Base-by-base conservation (phyloP, 2,888 invertebrate species). In the Synergus laeviventris region DNA sequence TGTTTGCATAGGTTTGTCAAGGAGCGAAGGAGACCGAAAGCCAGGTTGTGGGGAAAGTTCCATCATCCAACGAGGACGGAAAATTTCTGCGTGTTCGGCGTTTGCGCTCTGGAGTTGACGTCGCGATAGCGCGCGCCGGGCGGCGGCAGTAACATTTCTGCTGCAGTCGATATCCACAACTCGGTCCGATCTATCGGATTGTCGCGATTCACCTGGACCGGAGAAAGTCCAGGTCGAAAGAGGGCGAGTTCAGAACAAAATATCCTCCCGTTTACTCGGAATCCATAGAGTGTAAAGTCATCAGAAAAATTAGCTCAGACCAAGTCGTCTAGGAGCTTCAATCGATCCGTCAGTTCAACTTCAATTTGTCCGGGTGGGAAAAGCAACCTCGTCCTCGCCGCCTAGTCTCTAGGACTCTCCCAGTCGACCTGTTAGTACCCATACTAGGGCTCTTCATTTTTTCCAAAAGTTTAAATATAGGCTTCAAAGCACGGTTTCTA, bases 91-190 rank as follows among this genome's bases (percentile, higher is more conserved):
- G 74, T 76, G 61, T 79, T 70, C 45, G 49, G 85, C 81, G 85
- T 83, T 84, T 86, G 86, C 85, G 86, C 84, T 75, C 76, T 83
- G 79, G 79, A n/a, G 54, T 73, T 73, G 83, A 45, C 66, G 74
- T 75, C 75, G 79, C 76, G 82, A 84, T 81, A 84, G 85, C 86
- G 86, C 86, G 86, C 86, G 86, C 86, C 88, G 89, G 86, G 88
- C 86, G 87, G 85, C 87, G 84, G 85, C 85, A 84, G 84, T 87
- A 86, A 84, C 84, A 85, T 81, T 85, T 83, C 84, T 81, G 83
- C 82, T 80, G 85, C 86, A 89, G 89, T 88, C 89, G 87, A 88
- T 88, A 87, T 83, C 87, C 81, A 78, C 79, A 82, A 54, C 79
- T 81, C 78, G 81, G 79, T 78, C 82, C 84, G 84, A 85, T 85